Conservation (phyloP, 2,113 vertebrate species). For the Sapajus apella region DNA sequence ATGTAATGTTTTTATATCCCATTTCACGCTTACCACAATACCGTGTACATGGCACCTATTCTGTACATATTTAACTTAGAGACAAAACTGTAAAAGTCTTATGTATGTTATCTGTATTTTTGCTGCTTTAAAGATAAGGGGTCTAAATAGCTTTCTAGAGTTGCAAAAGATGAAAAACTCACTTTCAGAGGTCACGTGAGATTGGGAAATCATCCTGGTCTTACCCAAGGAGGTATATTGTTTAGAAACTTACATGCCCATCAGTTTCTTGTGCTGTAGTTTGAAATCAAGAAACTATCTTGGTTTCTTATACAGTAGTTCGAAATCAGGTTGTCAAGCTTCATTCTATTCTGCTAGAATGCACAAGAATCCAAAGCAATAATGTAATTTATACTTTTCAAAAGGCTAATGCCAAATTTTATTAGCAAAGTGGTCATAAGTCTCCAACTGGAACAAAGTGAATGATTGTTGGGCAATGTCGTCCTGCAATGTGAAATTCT, state of each 20-base stretch:
- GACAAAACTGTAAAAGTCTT: background rate
- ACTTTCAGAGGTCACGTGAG: background rate
- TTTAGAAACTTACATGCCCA: background rate
- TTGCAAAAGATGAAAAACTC: background rate
- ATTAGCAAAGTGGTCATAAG: background rate
- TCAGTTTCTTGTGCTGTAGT: background rate
- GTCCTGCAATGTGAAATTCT: background rate
- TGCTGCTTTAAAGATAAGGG: background rate
- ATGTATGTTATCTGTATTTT: background rate
- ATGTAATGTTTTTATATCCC: background rate
- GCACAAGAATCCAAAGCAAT: background rate
- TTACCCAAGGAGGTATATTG: background rate
- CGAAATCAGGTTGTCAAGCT: slow-evolving; percentile 28
- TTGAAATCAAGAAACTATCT: background rate
- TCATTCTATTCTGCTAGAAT: background rate
- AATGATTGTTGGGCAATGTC: background rate
- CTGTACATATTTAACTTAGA: background rate
- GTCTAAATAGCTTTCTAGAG: background rate
- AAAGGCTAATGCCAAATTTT: background rate
- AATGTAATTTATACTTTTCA: background rate
- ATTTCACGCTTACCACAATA: background rate
- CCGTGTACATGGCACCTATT: background rate
- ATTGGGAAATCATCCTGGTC: background rate
- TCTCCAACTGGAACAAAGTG: background rate
- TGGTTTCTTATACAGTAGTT: slow-evolving; percentile 1